Evolutionary conservation across 2,888 invertebrate genomes (phyloP).

Genomic region (Trimorus sp.): DNA sequence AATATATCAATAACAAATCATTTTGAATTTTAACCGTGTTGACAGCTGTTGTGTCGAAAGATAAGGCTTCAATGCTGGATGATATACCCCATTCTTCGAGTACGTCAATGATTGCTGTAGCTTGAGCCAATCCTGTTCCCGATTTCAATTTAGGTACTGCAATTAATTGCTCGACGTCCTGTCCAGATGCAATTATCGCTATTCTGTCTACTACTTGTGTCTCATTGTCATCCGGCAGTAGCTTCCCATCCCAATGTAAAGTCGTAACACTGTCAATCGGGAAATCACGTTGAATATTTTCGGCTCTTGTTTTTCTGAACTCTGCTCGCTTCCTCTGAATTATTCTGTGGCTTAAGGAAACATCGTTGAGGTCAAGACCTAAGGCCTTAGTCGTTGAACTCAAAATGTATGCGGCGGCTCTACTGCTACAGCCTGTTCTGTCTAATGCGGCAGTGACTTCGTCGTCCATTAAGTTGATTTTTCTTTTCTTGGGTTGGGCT

Average conservation of each 20-base stretch:
- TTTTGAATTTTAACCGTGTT: constrained; percentile 11
- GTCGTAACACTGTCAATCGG: not conserved
- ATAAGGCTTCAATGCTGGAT: not conserved
- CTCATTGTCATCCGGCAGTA: not conserved
- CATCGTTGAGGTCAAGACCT: constrained; percentile 6
- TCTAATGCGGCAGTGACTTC: constrained; percentile 5
- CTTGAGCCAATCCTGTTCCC: constrained; percentile 5
- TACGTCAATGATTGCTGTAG: not conserved
- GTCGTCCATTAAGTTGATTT: not conserved
- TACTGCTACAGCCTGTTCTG: not conserved
- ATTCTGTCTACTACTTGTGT: not conserved
- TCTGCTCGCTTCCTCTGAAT: constrained; percentile 1
- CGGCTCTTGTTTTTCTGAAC: not conserved
- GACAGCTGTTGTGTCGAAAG: constrained; percentile 19
- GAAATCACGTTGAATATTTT: not conserved
- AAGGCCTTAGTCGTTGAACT: not conserved
- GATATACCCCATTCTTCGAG: constrained; percentile 1
- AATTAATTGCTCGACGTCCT: not conserved
- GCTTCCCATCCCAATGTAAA: constrained; percentile 3
- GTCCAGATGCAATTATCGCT: not conserved
- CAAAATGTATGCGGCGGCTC: not conserved
- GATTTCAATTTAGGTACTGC: constrained; percentile 15
- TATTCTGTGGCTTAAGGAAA: constrained; percentile 4
- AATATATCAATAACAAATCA: not conserved
- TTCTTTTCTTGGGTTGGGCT: not conserved